Evolutionary conservation across 2,888 invertebrate genomes (phyloP).

Genomic region (Colletes collaris): DNA sequence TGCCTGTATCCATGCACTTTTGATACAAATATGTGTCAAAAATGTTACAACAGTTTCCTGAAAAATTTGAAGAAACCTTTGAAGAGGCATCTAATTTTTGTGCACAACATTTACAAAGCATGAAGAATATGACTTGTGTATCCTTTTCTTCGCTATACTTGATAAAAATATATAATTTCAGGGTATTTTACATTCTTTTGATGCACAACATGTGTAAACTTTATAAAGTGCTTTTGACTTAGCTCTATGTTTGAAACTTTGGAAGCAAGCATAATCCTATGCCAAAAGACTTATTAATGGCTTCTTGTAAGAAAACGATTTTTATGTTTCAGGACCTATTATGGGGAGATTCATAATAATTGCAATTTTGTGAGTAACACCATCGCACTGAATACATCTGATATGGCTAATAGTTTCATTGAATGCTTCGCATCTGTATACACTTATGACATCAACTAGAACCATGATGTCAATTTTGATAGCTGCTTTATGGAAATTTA

Average conservation of each 20-base stretch:
- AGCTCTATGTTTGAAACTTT: conserved; percentile 89
- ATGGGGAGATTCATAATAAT: conserved; percentile 86
- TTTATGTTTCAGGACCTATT: conserved; percentile 87
- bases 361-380: no score
- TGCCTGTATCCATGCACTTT: conserved; percentile 84
- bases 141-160: conserved; percentile 84
- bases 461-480: no score
- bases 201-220: conserved; percentile 90
- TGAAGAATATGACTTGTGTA: conserved; percentile 89
- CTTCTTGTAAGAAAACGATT: conserved; percentile 86
- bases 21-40: conserved; percentile 83
- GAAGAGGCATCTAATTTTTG: conserved; percentile 88
- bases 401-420: no score
- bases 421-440: no score
- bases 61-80: conserved; percentile 86
- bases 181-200: conserved; percentile 88
- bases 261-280: conserved; percentile 90
- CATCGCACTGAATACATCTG: no score
- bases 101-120: conserved; percentile 87
- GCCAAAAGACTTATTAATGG: conserved; percentile 89
- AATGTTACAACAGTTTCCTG: conserved; percentile 86
- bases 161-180: conserved; percentile 16
- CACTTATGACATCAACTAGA: no score
- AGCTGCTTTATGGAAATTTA: no score
- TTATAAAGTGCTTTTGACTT: conserved; percentile 93